phyloP scores from a whole-genome alignment of 1,140 invertebrate genomes.

The Leptinotarsa lineolata region DNA sequence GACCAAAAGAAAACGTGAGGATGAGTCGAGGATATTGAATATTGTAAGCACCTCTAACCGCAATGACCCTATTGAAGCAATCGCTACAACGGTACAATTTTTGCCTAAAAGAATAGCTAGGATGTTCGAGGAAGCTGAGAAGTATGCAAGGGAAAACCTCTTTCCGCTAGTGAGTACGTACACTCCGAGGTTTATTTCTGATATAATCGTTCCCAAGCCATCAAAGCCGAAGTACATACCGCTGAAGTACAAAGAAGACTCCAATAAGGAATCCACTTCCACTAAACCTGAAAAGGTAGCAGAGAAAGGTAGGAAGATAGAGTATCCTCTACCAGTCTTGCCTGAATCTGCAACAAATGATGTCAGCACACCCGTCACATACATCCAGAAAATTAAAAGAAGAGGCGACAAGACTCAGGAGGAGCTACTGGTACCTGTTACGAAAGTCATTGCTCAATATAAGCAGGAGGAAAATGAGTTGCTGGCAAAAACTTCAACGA shows the following conservation, averaged over 20 bases:
- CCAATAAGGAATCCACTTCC: background rate
- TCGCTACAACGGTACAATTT: constrained; percentile 74
- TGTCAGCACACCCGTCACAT: constrained; percentile 40
- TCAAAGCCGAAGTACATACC: constrained; percentile 49
- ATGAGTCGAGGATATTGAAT: constrained; percentile 39
- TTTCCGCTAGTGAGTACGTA: constrained; percentile 76
- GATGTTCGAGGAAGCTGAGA: constrained; percentile 78
- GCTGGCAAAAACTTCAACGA: background rate
- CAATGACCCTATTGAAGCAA: constrained; percentile 49
- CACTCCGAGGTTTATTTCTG: constrained; percentile 65
- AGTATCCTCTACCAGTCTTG: background rate
- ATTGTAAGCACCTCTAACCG: background rate
- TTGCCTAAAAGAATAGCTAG: constrained; percentile 75
- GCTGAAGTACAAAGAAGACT: constrained; percentile 42
- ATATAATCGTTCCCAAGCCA: constrained; percentile 49
- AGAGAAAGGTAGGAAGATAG: constrained; percentile 21
- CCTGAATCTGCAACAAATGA: background rate
- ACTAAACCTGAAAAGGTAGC: background rate
- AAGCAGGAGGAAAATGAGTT: background rate
- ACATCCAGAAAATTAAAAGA: constrained; percentile 50
- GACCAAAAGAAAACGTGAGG: constrained; percentile 50
- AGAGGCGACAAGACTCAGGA: constrained; percentile 31
- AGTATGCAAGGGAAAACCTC: constrained; percentile 75
- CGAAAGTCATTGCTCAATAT: background rate
- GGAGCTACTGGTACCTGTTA: background rate